phyloP scores from a whole-genome alignment of 2,888 invertebrate genomes.

The Diplazon laetatorius region DNA sequence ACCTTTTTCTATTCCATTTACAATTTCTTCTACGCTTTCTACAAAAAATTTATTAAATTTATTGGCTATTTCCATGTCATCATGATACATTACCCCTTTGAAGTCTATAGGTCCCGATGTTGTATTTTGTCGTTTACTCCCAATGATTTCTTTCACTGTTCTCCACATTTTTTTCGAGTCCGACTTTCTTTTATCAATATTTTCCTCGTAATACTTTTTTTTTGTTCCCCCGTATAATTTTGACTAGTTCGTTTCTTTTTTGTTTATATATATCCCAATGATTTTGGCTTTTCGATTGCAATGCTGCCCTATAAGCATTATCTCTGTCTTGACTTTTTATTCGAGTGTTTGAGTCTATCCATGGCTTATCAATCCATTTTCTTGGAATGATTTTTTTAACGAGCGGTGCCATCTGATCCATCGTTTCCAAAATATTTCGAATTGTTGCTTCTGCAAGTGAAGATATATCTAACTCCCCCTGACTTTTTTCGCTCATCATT shows the following conservation, averaged over 20 bases:
- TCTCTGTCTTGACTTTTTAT: conserved; percentile 11
- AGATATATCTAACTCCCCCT: too few species aligned
- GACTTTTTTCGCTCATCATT: too few species aligned
- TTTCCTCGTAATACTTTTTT: conserved; percentile 41
- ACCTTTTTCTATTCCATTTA: background rate
- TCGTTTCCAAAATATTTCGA: too few species aligned
- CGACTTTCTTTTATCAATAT: conserved; percentile 17
- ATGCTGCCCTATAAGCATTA: conserved; percentile 13
- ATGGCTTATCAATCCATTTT: conserved; percentile 30
- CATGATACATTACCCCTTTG: conserved; percentile 4
- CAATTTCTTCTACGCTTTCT: conserved; percentile 10
- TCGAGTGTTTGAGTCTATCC: conserved; percentile 17
- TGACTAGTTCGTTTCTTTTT: conserved; percentile 28
- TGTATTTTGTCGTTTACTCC: conserved; percentile 15
- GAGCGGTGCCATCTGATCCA: too few species aligned
- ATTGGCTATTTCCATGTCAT: conserved; percentile 19
- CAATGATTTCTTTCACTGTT: conserved; percentile 28
- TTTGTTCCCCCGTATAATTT: conserved; percentile 16
- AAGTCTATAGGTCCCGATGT: conserved; percentile 18
- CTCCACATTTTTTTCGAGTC: conserved; percentile 31
- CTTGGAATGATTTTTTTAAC: too few species aligned
- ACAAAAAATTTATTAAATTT: conserved; percentile 40
- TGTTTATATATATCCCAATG: conserved; percentile 2
- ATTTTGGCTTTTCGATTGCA: background rate
- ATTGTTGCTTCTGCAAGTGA: too few species aligned